These are phyloP conservation scores for Scolopax mira DNA, from an alignment of 2,113 vertebrate species.

Conservation along the genomic window DNA sequence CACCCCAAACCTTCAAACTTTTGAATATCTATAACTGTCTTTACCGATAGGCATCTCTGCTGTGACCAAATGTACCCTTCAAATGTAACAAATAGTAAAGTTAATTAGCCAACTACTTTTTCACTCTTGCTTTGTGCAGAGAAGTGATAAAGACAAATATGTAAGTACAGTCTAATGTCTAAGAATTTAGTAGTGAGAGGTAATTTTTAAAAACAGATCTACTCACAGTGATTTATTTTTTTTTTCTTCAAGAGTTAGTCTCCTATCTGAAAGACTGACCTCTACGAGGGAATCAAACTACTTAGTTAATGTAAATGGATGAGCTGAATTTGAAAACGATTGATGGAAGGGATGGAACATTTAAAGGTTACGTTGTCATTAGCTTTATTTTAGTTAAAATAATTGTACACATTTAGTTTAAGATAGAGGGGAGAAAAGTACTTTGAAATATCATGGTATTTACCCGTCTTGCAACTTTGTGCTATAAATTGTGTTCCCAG, in stretches of 20 bases:
- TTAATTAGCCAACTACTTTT: neutral
- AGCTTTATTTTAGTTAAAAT: constrained; percentile 67
- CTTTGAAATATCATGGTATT: constrained; percentile 74
- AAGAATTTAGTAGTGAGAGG: constrained; percentile 2
- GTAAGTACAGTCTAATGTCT: neutral
- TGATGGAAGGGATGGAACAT: constrained; percentile 38
- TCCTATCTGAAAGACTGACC: constrained; percentile 11
- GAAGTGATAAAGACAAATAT: constrained; percentile 4
- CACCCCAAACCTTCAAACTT: neutral
- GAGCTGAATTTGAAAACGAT: constrained; percentile 46
- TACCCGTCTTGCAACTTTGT: constrained; percentile 65
- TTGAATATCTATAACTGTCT: neutral
- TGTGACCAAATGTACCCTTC: neutral
- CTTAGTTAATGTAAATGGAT: constrained; percentile 27
- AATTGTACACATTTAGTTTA: constrained; percentile 52
- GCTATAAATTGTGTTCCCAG: constrained; percentile 74
- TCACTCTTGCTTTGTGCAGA: neutral
- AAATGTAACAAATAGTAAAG: neutral
- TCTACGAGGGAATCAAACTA: constrained; percentile 37
- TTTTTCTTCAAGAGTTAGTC: constrained; percentile 8
- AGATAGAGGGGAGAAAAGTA: constrained; percentile 52
- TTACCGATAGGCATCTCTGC: neutral
- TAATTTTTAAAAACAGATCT: constrained; percentile 18
- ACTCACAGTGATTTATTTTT: neutral
- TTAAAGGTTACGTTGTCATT: constrained; percentile 46